Conservation (phyloP, 2,888 invertebrate genomes). For the Selenia dentaria region DNA sequence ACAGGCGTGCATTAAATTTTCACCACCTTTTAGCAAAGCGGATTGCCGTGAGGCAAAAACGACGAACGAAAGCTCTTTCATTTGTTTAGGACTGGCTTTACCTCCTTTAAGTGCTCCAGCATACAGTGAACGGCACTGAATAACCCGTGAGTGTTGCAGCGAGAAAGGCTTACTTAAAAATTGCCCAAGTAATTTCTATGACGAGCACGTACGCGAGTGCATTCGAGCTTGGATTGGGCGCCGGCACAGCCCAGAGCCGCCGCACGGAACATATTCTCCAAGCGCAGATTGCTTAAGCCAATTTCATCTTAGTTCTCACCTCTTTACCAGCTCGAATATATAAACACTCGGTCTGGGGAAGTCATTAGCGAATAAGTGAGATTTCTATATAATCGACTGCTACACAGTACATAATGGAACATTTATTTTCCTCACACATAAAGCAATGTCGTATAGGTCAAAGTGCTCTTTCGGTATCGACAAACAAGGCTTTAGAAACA, state of each 20-base stretch:
- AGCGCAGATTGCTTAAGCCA: conserved; percentile 69
- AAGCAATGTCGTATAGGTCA: conserved; percentile 34
- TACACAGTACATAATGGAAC: conserved; percentile 53
- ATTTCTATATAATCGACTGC: conserved; percentile 66
- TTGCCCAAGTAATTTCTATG: conserved; percentile 77
- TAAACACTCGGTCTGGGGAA: conserved; percentile 60
- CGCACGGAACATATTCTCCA: conserved; percentile 47
- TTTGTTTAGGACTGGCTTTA: conserved; percentile 78
- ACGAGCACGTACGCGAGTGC: conserved; percentile 78
- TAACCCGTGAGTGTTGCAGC: conserved; percentile 75
- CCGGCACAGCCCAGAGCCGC: conserved; percentile 31
- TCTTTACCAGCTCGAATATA: conserved; percentile 65
- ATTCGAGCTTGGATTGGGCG: conserved; percentile 63
- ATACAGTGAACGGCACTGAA: conserved; percentile 67
- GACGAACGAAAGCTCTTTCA: conserved; percentile 73
- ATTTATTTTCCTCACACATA: conserved; percentile 48
- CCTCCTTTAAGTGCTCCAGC: conserved; percentile 75
- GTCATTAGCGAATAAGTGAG: conserved; percentile 73
- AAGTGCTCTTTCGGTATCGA: conserved; percentile 28
- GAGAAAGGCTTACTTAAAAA: conserved; percentile 78
- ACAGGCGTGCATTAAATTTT: conserved; percentile 72
- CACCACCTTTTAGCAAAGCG: conserved; percentile 72
- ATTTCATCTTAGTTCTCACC: conserved; percentile 69
- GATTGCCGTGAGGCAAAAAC: conserved; percentile 65
- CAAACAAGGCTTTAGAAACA: conserved; percentile 27